phyloP scores from a whole-genome alignment of 92 coral and sea anemone genomes.

The Paramuricea clavata region DNA sequence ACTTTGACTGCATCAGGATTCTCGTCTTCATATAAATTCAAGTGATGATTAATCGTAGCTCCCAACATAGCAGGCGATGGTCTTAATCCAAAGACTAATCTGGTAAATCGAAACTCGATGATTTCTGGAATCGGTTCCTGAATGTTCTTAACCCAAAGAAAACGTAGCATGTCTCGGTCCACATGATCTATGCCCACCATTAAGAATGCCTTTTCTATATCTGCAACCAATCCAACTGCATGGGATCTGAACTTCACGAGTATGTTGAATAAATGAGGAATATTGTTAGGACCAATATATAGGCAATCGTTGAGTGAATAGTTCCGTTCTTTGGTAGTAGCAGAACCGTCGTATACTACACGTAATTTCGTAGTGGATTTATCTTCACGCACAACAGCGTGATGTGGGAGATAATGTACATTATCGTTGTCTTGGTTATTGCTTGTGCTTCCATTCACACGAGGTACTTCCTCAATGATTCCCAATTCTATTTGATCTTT shows the following conservation, averaged over 20 bases:
- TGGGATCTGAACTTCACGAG: conserved; percentile 46
- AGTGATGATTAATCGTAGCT: neutral
- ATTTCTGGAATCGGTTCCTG: too few species aligned
- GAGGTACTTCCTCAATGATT: conserved; percentile 64
- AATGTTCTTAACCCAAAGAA: too few species aligned
- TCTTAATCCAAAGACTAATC: too few species aligned
- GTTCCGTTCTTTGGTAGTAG: neutral
- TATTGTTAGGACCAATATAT: conserved; percentile 51
- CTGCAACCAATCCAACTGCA: conserved; percentile 39
- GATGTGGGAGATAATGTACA: conserved; percentile 53
- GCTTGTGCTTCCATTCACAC: too few species aligned
- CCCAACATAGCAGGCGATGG: neutral
- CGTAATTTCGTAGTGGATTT: conserved; percentile 40
- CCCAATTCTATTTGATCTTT: conserved; percentile 70
- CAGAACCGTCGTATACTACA: conserved; percentile 43
- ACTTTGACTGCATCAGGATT: too few species aligned
- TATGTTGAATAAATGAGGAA: conserved; percentile 48
- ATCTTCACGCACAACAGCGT: conserved; percentile 51
- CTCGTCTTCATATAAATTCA: too few species aligned
- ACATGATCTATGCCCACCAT: conserved; percentile 57
- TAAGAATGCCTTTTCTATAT: conserved; percentile 51
- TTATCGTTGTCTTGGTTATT: conserved; percentile 28
- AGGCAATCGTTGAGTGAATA: conserved; percentile 37
- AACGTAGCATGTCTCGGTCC: too few species aligned
- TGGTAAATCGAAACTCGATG: too few species aligned